These are phyloP conservation scores for Marcusenius ussheri DNA, from an alignment of 2,113 vertebrate genomes.

Conservation along the genomic window DNA sequence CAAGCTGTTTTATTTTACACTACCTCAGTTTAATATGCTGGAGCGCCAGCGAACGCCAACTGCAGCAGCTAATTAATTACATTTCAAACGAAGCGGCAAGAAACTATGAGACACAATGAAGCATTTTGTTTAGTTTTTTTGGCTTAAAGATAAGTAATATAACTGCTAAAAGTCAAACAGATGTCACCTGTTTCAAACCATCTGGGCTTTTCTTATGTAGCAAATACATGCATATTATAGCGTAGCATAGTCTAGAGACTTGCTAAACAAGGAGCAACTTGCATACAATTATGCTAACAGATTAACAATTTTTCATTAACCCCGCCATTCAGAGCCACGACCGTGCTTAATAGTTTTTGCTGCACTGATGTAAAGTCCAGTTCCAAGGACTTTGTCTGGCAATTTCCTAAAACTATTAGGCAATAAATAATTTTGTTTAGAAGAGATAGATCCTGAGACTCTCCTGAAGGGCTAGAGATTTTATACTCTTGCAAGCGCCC, in stretches of 20 bases:
- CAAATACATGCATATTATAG: not conserved
- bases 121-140: not conserved
- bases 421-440: not conserved
- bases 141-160: not conserved
- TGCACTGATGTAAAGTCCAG: not conserved
- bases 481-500: not conserved
- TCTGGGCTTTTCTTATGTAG: not conserved
- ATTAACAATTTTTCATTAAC: not conserved
- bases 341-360: not conserved
- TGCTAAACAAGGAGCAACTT: not conserved
- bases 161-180: not conserved
- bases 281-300: not conserved
- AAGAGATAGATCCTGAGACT: not conserved
- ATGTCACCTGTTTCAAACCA: constrained; percentile 5
- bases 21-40: not conserved
- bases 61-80: not conserved
- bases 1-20: not conserved
- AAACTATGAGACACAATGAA: not conserved
- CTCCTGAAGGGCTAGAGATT: not conserved
- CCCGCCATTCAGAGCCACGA: not conserved
- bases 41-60: not conserved
- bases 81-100: not conserved
- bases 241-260: not conserved
- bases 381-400: not conserved
- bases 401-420: not conserved